phyloP scores from a whole-genome alignment of 2,797 vertebrate species.

The Choloepus didactylus region DNA sequence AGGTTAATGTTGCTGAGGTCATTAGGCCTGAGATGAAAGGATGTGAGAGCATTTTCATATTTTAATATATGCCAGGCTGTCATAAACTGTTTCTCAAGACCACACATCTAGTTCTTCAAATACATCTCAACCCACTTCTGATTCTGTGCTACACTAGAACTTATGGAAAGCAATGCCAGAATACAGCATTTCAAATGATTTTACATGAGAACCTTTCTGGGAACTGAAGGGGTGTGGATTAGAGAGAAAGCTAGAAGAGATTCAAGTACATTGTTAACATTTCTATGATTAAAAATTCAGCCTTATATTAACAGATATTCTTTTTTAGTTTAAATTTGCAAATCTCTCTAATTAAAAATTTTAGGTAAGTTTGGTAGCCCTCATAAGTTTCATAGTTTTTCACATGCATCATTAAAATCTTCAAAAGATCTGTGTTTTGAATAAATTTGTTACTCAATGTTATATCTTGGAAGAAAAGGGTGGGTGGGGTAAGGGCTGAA shows the following conservation, averaged over 20 bases:
- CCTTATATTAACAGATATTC: neutral
- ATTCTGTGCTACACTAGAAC: neutral
- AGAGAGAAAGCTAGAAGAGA: neutral
- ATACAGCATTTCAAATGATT: neutral
- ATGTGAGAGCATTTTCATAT: neutral
- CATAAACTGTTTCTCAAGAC: neutral
- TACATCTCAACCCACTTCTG: neutral
- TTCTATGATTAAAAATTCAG: neutral
- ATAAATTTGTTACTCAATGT: neutral
- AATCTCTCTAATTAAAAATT: neutral
- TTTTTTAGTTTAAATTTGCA: neutral
- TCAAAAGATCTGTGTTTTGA: neutral
- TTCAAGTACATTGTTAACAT: neutral
- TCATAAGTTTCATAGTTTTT: neutral
- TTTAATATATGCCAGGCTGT: neutral
- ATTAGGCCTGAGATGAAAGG: neutral
- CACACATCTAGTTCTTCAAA: constrained; percentile 27
- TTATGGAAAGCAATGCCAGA: neutral
- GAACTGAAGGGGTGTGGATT: neutral
- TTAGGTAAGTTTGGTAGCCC: neutral
- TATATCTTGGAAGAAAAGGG: neutral
- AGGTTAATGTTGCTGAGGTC: neutral
- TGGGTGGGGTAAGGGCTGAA: neutral
- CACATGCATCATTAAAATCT: neutral
- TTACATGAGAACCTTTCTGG: neutral